Evolutionary conservation across 2,113 vertebrate species (phyloP), one percentile per base, ranked within the genome.

Genomic region (Oryzias curvinotus): DNA sequence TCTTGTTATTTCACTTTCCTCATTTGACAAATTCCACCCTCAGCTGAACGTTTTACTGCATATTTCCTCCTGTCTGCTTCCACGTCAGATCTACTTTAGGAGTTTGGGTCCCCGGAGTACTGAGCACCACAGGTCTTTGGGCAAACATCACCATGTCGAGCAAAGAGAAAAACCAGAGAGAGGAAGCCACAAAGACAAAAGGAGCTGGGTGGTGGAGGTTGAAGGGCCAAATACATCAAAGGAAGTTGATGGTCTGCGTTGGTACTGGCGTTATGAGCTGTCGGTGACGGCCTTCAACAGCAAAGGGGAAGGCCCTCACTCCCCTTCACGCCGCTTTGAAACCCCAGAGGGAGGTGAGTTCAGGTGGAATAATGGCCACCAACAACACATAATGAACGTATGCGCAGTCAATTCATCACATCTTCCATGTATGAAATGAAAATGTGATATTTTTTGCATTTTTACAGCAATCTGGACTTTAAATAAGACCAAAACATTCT

Each of bases 301-400:
- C 57, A 92, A 89, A 70, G 94, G 94, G 1, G 78, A 90, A 12
- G 89, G 94, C 0, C 92, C 92, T 0, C 79, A 4, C 51, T 93
- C 92, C 0, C 5, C 47, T 0, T 14, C 52, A 0, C 18, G 63
- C 1, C 3, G 5, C 44, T 93, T 96, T 65, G 65, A 1, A 19
- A 96, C 94, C 4, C 92, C 91, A 0, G 94, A 96, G 67, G 95
- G 94, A 91, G 93, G 95, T 96, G 72, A 88, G 94, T 64, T 1
- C 2, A 17, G 25, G 21, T 23, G 21, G 21, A 23, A 23, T 23
- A 23, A 23, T 23, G 21, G 21, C 21, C 21, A 23, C 2, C 21
- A 23, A 23, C 21, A 28, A 28, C 3, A 0, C 26, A 28, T 5
- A 28, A 28, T 5, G 26, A 28, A 6, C 5, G 26, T 5, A 7